Conservation (phyloP, 2,113 vertebrate genomes). For the Gavialis gangeticus region DNA sequence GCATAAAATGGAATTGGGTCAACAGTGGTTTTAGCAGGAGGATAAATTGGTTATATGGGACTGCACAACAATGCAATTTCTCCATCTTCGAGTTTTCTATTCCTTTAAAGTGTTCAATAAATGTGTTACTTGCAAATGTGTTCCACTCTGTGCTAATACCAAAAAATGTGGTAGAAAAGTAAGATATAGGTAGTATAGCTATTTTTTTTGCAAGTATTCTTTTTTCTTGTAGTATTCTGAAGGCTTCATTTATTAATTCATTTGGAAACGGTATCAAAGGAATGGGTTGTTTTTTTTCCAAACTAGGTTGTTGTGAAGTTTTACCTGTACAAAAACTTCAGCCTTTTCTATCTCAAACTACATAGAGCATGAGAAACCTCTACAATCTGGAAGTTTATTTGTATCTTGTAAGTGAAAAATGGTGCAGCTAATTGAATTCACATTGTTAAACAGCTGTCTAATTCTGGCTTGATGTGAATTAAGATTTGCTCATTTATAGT, state of each 20-base stretch:
- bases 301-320: neutral
- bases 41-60: neutral
- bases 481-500: neutral
- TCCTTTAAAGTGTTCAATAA: neutral
- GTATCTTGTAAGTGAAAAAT: neutral
- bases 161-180: neutral
- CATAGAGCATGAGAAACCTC: neutral
- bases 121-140: neutral
- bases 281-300: neutral
- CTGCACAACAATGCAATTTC: neutral
- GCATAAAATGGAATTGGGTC: neutral
- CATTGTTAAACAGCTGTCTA: neutral
- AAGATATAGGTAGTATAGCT: neutral
- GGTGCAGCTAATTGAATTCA: neutral
- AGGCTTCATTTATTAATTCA: accelerated
- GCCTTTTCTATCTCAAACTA: accelerated
- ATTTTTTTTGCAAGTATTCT: neutral
- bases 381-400: conserved; percentile 12
- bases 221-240: neutral
- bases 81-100: neutral
- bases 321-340: neutral
- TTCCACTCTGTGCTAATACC: neutral
- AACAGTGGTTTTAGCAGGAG: neutral
- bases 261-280: neutral
- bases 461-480: neutral